Conservation (phyloP, 2,888 invertebrate species). For the Venustoraphidia nigricollis region DNA sequence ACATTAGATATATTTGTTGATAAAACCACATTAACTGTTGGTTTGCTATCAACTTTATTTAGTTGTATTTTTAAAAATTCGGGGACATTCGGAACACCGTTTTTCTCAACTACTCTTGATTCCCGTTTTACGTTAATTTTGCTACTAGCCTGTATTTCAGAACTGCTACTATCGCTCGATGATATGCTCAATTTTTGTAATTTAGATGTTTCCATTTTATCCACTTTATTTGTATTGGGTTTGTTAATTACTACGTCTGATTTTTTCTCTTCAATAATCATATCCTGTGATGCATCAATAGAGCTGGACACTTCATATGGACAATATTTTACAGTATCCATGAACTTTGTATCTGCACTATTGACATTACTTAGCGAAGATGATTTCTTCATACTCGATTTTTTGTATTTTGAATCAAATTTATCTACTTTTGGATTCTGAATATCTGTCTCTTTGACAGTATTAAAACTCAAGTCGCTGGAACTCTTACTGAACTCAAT, state of each 20-base stretch:
- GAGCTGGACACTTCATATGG: neutral
- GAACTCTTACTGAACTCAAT: slow-evolving; percentile 21
- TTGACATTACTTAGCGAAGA: slow-evolving; percentile 41
- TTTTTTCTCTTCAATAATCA: too few relatives aligned
- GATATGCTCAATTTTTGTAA: slow-evolving; percentile 8
- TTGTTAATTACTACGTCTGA: neutral
- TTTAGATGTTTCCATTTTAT: slow-evolving; percentile 11
- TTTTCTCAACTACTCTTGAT: slow-evolving; percentile 26
- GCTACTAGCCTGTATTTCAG: slow-evolving; percentile 37
- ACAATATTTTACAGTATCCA: slow-evolving; percentile 5
- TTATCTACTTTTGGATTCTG: neutral
- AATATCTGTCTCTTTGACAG: neutral
- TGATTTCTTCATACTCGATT: slow-evolving; percentile 18
- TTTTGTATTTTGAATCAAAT: neutral
- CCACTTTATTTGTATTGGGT: slow-evolving; percentile 1
- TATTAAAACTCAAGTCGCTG: neutral
- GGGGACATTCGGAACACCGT: slow-evolving; percentile 29
- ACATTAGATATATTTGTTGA: slow-evolving; percentile 34
- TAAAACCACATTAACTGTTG: slow-evolving; percentile 45
- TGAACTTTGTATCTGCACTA: slow-evolving; percentile 30
- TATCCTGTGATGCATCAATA: too few relatives aligned
- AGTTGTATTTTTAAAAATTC: slow-evolving; percentile 57
- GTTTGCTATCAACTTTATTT: slow-evolving; percentile 49
- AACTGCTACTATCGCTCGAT: slow-evolving; percentile 8
- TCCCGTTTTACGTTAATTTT: slow-evolving; percentile 42